Base-by-base conservation (phyloP, 2,113 vertebrate species). In the Oostethus manadensis region DNA sequence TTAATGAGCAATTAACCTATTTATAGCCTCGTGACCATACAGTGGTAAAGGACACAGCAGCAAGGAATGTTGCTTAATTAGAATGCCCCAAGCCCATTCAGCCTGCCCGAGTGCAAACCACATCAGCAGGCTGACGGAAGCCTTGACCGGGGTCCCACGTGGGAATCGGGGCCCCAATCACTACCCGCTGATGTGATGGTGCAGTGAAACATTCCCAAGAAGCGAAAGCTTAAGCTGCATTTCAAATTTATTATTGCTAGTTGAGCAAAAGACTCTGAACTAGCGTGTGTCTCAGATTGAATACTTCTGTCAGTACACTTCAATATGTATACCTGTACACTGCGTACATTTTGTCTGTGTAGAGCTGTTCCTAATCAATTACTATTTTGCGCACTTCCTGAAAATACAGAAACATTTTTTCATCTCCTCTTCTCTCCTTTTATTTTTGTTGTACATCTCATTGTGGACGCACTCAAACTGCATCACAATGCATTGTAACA, bases 1-100 rank as follows among this genome's bases (percentile, higher is more conserved):
- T 72, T 81, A 78, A 83, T 83, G 76, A 81, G 67, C 75, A 78
- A 75, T 82, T 80, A 76, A 44, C 62, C 65, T 76, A 68, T 80
- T 79, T 73, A 70, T 62, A 57, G 64, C 33, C 44, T 58, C 62
- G 60, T 65, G 60, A 76, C 69, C 64, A 64, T 53, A 17, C 48
- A 68, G 50, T 59, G 67, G 66, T 49, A 26, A 26, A 26, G 23
- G 23, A 26, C 23, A 26, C 23, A 26, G 70, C 60, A 46, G 64
- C 22, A 29, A 46, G 21, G 11, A 59, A 46, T 6, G 35, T 42
- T 35, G 16, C 42, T 71, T 77, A 70, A 83, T 65, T 64, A 63
- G 47, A 68, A 74, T 8, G 59, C 68, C 50, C 60, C 14, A 62
- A n/a, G 21, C 51, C 26, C 45, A 56, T 58, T 46, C 50, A 10